Evolutionary conservation across 30 jellyfish, hydroid and myxozoan genomes (phyloP).

Genomic region (Hydra vulgaris): DNA sequence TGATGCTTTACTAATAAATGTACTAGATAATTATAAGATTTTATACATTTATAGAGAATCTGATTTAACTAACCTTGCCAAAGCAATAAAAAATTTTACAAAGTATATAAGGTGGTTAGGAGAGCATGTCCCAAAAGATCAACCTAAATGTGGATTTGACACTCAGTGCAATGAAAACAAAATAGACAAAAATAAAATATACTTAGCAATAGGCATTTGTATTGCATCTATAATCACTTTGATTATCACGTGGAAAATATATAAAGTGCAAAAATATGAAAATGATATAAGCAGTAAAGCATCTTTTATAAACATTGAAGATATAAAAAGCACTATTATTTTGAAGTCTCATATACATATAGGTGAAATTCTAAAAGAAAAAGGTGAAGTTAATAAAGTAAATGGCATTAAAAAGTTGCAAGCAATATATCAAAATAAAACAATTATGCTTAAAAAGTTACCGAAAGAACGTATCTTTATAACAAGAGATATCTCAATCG

Average conservation of each 20-base stretch:
- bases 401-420: conserved; percentile 3
- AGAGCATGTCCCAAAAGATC: conserved; percentile 13
- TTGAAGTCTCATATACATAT: not conserved
- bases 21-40: not conserved
- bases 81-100: not conserved
- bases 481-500: conserved; percentile 25
- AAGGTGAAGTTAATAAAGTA: conserved; percentile 12
- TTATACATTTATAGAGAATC: not conserved
- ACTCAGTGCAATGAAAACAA: not conserved
- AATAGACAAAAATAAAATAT: not conserved
- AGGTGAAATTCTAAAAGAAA: not conserved
- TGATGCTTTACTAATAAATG: not conserved
- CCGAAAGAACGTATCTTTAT: conserved; percentile 13
- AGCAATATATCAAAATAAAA: conserved; percentile 4
- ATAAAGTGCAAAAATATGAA: conserved; percentile 26
- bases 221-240: not conserved
- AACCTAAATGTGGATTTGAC: conserved; percentile 30
- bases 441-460: conserved; percentile 20
- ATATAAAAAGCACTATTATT: not conserved
- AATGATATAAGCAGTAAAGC: conserved; percentile 27
- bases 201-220: not conserved
- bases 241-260: not conserved
- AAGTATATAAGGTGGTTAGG: conserved; percentile 17
- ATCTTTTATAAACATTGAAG: conserved; percentile 9
- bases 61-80: too few relatives aligned